A percentile compares a stretch with the other conserved stretches of the same genome.
Conservation (phyloP, 2,113 vertebrate species). For the Corvus hawaiiensis region DNA sequence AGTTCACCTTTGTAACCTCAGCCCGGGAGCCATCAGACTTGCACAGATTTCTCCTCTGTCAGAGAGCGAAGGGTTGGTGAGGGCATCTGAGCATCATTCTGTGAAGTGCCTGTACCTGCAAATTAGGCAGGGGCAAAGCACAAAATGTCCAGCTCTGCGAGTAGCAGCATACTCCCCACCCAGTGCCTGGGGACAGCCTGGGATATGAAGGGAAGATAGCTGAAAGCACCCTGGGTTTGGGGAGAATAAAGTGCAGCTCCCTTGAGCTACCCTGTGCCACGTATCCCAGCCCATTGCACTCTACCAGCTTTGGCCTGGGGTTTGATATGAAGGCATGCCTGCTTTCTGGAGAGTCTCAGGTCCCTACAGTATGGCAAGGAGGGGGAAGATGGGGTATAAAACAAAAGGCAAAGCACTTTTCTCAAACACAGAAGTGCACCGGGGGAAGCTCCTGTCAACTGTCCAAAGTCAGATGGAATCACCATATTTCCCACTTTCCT, state of each 20-base stretch:
- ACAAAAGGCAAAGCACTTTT: background rate
- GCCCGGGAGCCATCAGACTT: background rate
- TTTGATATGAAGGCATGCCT: background rate
- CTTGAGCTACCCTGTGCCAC: background rate
- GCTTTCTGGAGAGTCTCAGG: background rate
- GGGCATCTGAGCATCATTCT: background rate
- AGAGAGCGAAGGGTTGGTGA: background rate
- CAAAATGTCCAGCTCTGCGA: background rate
- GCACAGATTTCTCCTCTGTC: background rate
- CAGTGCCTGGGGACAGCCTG: background rate
- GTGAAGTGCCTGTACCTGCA: background rate
- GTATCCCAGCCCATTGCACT: background rate
- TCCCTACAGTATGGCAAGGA: background rate
- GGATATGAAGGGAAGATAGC: background rate
- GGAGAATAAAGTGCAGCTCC: background rate
- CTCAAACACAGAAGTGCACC: background rate
- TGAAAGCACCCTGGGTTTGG: background rate
- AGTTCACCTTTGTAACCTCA: background rate
- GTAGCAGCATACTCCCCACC: background rate
- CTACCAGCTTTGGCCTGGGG: background rate
- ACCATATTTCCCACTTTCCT: background rate
- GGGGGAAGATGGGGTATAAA: background rate
- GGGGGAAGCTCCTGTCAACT: accelerated
- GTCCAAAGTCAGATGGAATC: background rate
- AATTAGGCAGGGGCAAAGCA: background rate